These are phyloP conservation scores for Lagorchestes hirsutus DNA, from an alignment of 2,797 vertebrate species.

Conservation along the genomic window DNA sequence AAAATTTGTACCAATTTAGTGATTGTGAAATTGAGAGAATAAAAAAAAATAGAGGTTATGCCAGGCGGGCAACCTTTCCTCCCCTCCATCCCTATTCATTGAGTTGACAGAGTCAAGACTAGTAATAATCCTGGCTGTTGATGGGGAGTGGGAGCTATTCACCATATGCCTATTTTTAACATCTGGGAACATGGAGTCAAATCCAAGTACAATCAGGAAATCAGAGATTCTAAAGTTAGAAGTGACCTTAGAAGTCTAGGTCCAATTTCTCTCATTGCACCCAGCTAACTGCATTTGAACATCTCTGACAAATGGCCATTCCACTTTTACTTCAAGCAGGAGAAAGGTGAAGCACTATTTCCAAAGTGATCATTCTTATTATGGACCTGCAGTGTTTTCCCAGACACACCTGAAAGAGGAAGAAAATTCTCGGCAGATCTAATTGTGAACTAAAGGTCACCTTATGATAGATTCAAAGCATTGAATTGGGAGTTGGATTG, in stretches of 20 bases:
- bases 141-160: slow-evolving; percentile 52
- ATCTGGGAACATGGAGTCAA: slow-evolving; percentile 59
- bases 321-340: background rate
- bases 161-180: slow-evolving; percentile 60
- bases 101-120: slow-evolving; percentile 40
- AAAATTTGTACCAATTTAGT: slow-evolving; percentile 65
- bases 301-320: background rate
- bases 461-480: background rate
- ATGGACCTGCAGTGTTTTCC: background rate
- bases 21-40: slow-evolving; percentile 59
- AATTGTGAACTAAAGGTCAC: background rate
- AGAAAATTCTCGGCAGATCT: background rate
- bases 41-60: slow-evolving; percentile 32
- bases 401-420: background rate
- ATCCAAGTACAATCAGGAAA: slow-evolving; percentile 6
- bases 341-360: background rate
- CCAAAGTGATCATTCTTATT: background rate
- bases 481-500: background rate
- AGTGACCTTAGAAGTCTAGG: slow-evolving; percentile 1
- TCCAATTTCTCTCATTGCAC: background rate
- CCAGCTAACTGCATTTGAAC: background rate
- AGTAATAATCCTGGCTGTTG: slow-evolving; percentile 33
- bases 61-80: slow-evolving; percentile 16
- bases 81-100: slow-evolving; percentile 8
- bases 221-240: slow-evolving; percentile 1